Conservation (phyloP, 2,888 invertebrate genomes). For the Crioceris asparagi region DNA sequence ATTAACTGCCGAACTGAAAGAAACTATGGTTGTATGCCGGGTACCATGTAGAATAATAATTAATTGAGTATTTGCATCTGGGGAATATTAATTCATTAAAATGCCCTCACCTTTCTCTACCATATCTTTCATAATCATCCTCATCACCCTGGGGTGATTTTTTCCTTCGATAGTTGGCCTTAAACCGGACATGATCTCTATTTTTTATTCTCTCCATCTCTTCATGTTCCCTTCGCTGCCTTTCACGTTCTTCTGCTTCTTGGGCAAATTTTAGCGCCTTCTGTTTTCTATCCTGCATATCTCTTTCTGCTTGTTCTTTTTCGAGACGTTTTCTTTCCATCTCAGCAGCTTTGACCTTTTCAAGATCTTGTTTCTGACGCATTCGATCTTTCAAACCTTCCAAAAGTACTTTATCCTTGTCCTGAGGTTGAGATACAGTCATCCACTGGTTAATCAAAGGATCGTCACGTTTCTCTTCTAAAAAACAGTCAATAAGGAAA, state of each 20-base stretch:
- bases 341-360: slow-evolving; percentile 32
- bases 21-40: no score
- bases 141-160: slow-evolving; percentile 15
- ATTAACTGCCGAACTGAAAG: no score
- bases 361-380: slow-evolving; percentile 43
- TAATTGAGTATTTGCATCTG: no score
- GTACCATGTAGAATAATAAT: no score
- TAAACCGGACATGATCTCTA: slow-evolving; percentile 33
- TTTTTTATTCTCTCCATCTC: slow-evolving; percentile 32
- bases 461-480: slow-evolving; percentile 25
- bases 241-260: slow-evolving; percentile 27
- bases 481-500: no score
- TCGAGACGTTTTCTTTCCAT: slow-evolving; percentile 31
- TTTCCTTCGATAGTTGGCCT: slow-evolving; percentile 25
- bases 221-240: slow-evolving; percentile 31
- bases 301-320: slow-evolving; percentile 35
- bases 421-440: slow-evolving; percentile 38
- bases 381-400: slow-evolving; percentile 43
- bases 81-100: no score
- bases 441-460: slow-evolving; percentile 41
- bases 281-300: slow-evolving; percentile 33
- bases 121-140: slow-evolving; percentile 8
- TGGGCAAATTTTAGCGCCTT: slow-evolving; percentile 26
- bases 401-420: slow-evolving; percentile 32
- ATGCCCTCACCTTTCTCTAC: slow-evolving; percentile 13